Conservation (phyloP, 2,113 vertebrate species). For the Actinemys pallida region DNA sequence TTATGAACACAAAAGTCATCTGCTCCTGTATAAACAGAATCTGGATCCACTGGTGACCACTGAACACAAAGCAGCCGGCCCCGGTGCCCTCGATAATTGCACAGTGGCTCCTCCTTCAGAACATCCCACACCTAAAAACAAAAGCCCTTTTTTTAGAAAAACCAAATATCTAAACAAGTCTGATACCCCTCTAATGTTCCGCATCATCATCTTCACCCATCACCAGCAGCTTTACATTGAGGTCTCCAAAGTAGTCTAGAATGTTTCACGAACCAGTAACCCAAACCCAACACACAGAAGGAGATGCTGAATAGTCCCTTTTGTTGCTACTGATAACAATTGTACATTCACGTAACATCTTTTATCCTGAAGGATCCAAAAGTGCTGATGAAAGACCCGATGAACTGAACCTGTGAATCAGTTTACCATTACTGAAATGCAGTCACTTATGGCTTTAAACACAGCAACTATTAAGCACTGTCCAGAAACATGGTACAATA, state of each 20-base stretch:
- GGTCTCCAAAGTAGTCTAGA: not conserved
- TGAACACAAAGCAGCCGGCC: conserved; percentile 90
- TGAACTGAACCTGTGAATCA: not conserved
- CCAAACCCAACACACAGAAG: not conserved
- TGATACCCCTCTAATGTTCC: not conserved
- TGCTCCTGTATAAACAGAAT: conserved; percentile 92
- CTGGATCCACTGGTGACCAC: conserved; percentile 92
- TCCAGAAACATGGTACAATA: not conserved
- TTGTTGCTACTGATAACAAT: not conserved
- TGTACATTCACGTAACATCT: not conserved
- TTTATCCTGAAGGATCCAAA: not conserved
- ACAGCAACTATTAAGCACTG: not conserved
- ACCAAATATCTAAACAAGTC: not conserved
- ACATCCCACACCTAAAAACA: conserved; percentile 92
- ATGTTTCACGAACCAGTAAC: not conserved
- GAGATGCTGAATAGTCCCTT: not conserved
- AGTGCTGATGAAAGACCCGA: not conserved
- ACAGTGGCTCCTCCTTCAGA: conserved; percentile 87
- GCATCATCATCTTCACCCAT: not conserved
- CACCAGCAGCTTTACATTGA: not conserved
- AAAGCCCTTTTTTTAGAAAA: not conserved
- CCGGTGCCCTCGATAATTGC: conserved; percentile 92
- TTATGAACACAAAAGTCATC: conserved; percentile 95
- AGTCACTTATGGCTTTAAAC: not conserved
- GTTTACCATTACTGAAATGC: not conserved